Percentiles rank a stretch among this genome's conserved stretches.
Evolutionary conservation across 2,113 vertebrate genomes (phyloP).

Genomic region (Chloropsis cyanopogon): DNA sequence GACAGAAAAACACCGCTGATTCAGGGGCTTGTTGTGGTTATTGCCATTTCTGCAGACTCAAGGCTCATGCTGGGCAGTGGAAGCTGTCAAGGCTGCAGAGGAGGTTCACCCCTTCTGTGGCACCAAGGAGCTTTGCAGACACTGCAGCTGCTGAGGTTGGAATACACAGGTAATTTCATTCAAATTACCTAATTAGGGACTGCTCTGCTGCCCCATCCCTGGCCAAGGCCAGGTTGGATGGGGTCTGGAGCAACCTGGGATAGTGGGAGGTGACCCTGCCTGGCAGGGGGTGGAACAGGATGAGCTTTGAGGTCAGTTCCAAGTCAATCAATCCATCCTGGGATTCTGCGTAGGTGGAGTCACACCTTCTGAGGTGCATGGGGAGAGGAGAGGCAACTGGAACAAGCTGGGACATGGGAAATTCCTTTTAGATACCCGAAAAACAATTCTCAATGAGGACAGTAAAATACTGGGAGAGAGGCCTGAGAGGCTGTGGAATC

Average conservation of each 20-base stretch:
- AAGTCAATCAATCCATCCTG: neutral
- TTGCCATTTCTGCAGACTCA: neutral
- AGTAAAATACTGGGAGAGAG: neutral
- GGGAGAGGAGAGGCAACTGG: neutral
- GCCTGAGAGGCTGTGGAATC: neutral
- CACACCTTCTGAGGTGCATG: neutral
- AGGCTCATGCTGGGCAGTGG: neutral
- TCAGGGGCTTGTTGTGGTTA: accelerated
- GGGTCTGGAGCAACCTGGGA: neutral
- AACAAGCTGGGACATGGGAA: neutral
- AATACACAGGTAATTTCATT: neutral
- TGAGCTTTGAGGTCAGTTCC: neutral
- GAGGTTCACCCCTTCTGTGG: neutral
- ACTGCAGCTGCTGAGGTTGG: neutral
- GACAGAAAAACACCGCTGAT: neutral
- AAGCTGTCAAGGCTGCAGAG: neutral
- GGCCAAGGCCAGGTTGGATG: accelerated
- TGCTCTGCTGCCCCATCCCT: neutral
- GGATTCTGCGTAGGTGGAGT: neutral
- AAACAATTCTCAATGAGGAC: neutral
- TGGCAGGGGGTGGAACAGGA: neutral
- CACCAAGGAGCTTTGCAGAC: neutral
- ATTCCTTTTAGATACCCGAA: neutral
- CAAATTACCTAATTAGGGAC: neutral
- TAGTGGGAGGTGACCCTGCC: neutral